Evolutionary conservation across 2,113 vertebrate genomes (phyloP).

Genomic region (Caloenas nicobarica): DNA sequence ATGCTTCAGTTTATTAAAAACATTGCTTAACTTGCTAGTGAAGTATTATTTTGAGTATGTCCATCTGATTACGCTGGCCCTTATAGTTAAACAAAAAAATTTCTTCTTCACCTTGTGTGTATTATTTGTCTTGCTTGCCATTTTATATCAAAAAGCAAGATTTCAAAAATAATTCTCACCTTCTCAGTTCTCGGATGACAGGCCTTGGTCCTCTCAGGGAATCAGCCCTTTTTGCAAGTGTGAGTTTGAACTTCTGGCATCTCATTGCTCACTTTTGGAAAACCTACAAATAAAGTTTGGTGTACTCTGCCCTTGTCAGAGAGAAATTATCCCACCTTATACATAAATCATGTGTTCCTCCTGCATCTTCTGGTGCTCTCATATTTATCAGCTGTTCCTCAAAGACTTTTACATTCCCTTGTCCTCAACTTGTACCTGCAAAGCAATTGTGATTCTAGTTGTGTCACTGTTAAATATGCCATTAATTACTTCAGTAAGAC

Average conservation of each 20-base stretch:
- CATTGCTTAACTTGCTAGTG: not conserved
- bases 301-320: not conserved
- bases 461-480: slow-evolving; percentile 32
- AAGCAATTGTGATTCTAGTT: slow-evolving; percentile 19
- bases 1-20: not conserved
- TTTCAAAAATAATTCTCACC: not conserved
- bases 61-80: not conserved
- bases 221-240: not conserved
- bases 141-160: not conserved
- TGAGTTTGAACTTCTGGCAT: not conserved
- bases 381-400: not conserved
- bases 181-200: not conserved
- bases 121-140: not conserved
- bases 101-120: not conserved
- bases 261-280: not conserved
- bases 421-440: slow-evolving; percentile 21
- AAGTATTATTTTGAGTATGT: not conserved
- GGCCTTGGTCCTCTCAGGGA: not conserved
- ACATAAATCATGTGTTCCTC: not conserved
- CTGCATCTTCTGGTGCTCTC: not conserved
- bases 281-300: not conserved
- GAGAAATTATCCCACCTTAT: not conserved
- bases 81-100: fast-evolving
- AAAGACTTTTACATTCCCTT: not conserved
- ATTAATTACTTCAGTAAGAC: slow-evolving; percentile 60